Percentiles rank a stretch among this genome's conserved stretches.
Conservation (phyloP, 1,140 invertebrate species). For the Proctacanthus coquilletti region DNA sequence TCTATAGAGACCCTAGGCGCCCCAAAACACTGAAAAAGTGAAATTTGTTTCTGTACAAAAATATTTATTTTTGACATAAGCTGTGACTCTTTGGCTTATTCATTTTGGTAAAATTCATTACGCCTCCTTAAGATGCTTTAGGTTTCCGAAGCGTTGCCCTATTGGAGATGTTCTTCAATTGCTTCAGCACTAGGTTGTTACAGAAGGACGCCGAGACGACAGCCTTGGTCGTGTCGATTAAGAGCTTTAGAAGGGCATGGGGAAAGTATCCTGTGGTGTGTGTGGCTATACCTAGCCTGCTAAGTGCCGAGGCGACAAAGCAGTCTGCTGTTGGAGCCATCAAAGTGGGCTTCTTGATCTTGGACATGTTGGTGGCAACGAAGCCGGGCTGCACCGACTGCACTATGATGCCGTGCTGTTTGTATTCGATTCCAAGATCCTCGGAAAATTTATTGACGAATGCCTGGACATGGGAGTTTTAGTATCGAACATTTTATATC, state of each 20-base stretch:
- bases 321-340: constrained; percentile 61
- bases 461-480: constrained; percentile 39
- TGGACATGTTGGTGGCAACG: constrained; percentile 88
- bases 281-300: constrained; percentile 55
- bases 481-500: background rate
- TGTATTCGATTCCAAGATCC: constrained; percentile 66
- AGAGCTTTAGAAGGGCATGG: constrained; percentile 46
- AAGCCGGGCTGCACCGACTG: constrained; percentile 78
- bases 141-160: no score
- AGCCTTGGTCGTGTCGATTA: constrained; percentile 15
- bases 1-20: no score
- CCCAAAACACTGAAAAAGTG: no score
- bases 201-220: constrained; percentile 2
- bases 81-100: no score
- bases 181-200: background rate
- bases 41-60: no score
- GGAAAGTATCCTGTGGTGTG: constrained; percentile 66
- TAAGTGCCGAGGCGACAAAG: constrained; percentile 63
- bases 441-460: constrained; percentile 75
- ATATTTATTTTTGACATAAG: no score
- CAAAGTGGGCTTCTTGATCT: constrained; percentile 60
- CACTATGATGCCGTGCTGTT: constrained; percentile 57
- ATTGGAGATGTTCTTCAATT: background rate
- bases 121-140: no score
- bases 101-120: no score